phyloP scores from a whole-genome alignment of 2,888 invertebrate species.

The Caenorhabditis virilis region DNA sequence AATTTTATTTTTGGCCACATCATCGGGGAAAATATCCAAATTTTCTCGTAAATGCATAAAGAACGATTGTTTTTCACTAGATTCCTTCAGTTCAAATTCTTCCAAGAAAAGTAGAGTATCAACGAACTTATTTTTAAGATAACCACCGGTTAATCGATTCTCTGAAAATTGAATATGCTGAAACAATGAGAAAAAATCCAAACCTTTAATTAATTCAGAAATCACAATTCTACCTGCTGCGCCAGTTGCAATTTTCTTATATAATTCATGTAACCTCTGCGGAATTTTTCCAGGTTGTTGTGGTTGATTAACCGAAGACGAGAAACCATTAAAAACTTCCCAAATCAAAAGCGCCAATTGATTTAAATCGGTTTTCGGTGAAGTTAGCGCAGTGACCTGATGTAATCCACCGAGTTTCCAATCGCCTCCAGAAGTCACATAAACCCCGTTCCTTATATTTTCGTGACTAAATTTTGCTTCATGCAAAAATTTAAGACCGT shows the following conservation, averaged over 20 bases:
- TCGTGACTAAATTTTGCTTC: constrained; percentile 94
- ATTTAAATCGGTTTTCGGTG: constrained; percentile 70
- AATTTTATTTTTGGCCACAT: constrained; percentile 90
- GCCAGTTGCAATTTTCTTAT: constrained; percentile 46
- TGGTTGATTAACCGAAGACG: constrained; percentile 34
- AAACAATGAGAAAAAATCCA: too few relatives aligned
- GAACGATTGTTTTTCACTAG: constrained; percentile 85
- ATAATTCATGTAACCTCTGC: constrained; percentile 73
- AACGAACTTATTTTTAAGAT: constrained; percentile 92
- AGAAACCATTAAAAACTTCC: constrained; percentile 89
- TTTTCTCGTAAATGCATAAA: constrained; percentile 74
- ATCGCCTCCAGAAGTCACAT: constrained; percentile 92
- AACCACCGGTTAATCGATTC: constrained; percentile 85
- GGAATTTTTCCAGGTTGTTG: constrained; percentile 74
- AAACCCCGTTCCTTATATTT: constrained; percentile 79
- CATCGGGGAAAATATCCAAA: constrained; percentile 72
- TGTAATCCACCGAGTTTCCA: constrained; percentile 97
- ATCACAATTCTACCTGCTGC: constrained; percentile 25
- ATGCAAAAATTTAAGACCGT: constrained; percentile 92
- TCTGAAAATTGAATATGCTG: too few relatives aligned
- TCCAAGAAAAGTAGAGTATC: constrained; percentile 92
- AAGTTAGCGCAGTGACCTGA: constrained; percentile 72
- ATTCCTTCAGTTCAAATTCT: constrained; percentile 78
- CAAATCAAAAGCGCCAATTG: constrained; percentile 94
- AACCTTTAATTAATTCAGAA: constrained; percentile 40